Percentiles rank a stretch among this genome's conserved stretches.
These are phyloP conservation scores for Gambelia wislizenii DNA, from an alignment of 2,797 vertebrate genomes.

Conservation along the genomic window DNA sequence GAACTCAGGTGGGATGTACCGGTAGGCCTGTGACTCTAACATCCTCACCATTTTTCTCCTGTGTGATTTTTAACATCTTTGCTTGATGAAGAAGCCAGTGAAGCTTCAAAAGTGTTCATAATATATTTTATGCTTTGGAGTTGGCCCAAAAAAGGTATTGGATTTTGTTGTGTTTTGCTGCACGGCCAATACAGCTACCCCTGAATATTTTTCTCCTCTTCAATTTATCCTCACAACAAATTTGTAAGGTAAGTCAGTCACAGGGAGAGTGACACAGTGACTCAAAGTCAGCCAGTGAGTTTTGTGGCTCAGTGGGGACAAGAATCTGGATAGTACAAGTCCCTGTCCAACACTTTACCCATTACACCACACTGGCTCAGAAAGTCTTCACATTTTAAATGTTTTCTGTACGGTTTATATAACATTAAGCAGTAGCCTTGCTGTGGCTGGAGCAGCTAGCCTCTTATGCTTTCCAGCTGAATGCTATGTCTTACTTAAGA, in stretches of 20 bases:
- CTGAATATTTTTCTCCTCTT: background rate
- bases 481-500: background rate
- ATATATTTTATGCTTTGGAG: too few relatives aligned
- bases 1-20: too few relatives aligned
- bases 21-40: too few relatives aligned
- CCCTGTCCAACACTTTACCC: background rate
- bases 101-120: too few relatives aligned
- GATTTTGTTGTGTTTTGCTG: too few relatives aligned
- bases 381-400: slow-evolving; percentile 44
- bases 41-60: too few relatives aligned
- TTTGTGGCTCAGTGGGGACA: background rate
- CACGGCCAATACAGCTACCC: too few relatives aligned
- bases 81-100: too few relatives aligned
- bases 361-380: background rate
- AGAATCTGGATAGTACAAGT: background rate
- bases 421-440: background rate
- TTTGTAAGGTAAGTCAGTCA: background rate
- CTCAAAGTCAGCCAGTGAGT: background rate
- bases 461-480: slow-evolving; percentile 11
- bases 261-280: background rate
- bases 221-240: background rate
- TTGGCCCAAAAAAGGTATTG: too few relatives aligned
- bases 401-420: slow-evolving; percentile 14
- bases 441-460: background rate
- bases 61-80: too few relatives aligned